These are phyloP conservation scores for Yponomeuta sedellus DNA, from an alignment of 2,888 invertebrate genomes.

Conservation along the genomic window DNA sequence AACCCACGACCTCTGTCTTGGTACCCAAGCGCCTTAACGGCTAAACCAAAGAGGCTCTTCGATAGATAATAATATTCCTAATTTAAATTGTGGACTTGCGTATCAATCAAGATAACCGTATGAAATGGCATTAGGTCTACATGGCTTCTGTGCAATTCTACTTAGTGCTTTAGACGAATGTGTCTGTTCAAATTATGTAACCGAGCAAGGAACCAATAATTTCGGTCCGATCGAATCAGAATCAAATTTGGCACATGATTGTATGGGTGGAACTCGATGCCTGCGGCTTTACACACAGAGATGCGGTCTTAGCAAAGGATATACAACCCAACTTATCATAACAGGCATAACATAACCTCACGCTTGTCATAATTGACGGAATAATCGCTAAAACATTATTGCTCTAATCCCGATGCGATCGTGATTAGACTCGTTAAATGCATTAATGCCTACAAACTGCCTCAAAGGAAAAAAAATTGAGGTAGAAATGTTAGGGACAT, in stretches of 20 bases:
- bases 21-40: no score
- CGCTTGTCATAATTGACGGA: neutral
- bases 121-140: no score
- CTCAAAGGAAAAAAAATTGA: neutral
- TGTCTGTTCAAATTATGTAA: slow-evolving; percentile 42
- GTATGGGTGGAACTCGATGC: neutral
- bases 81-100: no score
- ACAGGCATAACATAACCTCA: no score
- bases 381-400: no score
- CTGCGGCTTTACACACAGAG: neutral
- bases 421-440: no score
- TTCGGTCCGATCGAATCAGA: slow-evolving; percentile 36
- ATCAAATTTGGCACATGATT: slow-evolving; percentile 9
- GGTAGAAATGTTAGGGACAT: neutral
- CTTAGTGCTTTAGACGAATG: neutral
- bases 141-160: neutral
- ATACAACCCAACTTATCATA: neutral
- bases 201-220: slow-evolving; percentile 38
- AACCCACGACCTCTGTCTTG: no score
- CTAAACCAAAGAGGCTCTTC: no score
- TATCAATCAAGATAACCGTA: no score
- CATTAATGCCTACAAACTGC: neutral
- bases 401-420: no score
- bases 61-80: no score
- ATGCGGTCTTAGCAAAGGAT: neutral